Percentiles rank a stretch among this genome's conserved stretches.
Evolutionary conservation across 2,888 invertebrate species (phyloP).

Genomic region (Micoletzkya japonica): DNA sequence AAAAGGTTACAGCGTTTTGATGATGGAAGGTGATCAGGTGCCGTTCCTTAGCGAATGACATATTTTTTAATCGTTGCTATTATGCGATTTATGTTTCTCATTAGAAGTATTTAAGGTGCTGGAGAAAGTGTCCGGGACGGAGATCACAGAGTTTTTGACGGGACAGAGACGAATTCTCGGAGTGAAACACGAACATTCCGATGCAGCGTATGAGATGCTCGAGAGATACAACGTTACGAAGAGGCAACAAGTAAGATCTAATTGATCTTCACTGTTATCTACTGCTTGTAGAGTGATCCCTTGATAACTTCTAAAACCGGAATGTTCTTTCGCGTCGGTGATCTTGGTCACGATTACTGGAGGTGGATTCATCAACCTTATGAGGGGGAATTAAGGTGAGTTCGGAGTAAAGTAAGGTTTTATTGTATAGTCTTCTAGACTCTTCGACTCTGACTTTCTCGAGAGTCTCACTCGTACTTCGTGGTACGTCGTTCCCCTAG

Average conservation of each 20-base stretch:
- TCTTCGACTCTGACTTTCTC: constrained; percentile 63
- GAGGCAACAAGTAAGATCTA: constrained; percentile 44
- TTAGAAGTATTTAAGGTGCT: constrained; percentile 51
- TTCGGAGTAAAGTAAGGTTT: not conserved
- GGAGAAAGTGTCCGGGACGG: constrained; percentile 51
- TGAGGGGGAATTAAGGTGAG: constrained; percentile 62
- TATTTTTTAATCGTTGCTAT: not conserved
- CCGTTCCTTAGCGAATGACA: not conserved
- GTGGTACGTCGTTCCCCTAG: constrained; percentile 56
- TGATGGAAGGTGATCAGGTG: not conserved
- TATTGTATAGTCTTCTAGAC: constrained; percentile 41
- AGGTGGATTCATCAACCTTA: constrained; percentile 67
- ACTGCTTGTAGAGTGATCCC: constrained; percentile 59
- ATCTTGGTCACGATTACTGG: constrained; percentile 65
- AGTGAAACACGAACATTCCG: constrained; percentile 58
- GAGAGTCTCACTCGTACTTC: constrained; percentile 47
- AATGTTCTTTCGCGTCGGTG: constrained; percentile 64
- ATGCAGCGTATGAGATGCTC: constrained; percentile 59
- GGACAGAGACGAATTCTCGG: constrained; percentile 54
- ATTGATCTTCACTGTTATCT: not conserved
- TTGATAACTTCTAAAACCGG: constrained; percentile 65
- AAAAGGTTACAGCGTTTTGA: too few relatives aligned
- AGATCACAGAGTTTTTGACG: constrained; percentile 49
- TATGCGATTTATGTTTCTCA: not conserved
- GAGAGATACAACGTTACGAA: constrained; percentile 54